phyloP scores from a whole-genome alignment of 2,888 invertebrate species.

The Adineta ricciae region DNA sequence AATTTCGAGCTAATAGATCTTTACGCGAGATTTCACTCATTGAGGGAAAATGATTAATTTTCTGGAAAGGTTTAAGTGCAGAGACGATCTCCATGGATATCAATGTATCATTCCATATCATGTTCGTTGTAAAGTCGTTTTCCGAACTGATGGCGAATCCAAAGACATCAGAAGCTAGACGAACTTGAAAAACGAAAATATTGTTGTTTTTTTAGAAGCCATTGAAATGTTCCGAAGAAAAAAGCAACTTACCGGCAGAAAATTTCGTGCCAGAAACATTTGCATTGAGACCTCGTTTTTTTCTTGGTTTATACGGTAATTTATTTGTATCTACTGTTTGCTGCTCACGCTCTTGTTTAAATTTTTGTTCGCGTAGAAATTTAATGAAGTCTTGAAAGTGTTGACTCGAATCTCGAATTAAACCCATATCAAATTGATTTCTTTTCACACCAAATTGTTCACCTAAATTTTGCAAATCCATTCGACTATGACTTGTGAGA shows the following conservation, averaged over 20 bases:
- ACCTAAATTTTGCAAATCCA: neutral
- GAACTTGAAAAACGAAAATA: neutral
- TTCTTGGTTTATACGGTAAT: neutral
- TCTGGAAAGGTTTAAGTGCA: slow-evolving; percentile 47
- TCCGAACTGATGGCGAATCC: neutral
- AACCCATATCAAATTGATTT: neutral
- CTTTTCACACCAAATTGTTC: neutral
- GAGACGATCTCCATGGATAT: slow-evolving; percentile 46
- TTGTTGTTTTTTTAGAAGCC: neutral
- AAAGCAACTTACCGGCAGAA: neutral
- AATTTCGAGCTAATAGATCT: slow-evolving; percentile 48
- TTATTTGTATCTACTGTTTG: neutral
- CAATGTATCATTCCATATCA: slow-evolving; percentile 49
- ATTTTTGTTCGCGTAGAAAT: neutral
- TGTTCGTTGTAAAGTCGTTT: slow-evolving; percentile 37
- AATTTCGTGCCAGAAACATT: neutral
- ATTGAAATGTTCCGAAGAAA: neutral
- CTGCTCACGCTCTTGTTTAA: neutral
- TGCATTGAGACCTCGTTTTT: neutral
- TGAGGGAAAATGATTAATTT: slow-evolving; percentile 49
- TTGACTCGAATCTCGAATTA: neutral
- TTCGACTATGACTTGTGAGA: neutral
- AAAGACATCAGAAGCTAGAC: neutral
- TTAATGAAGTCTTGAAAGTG: neutral
- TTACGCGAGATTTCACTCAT: slow-evolving; percentile 50